A percentile compares a stretch with the other conserved stretches of the same genome.
Conservation (phyloP, 2,797 vertebrate species). For the Myotis findleyi region DNA sequence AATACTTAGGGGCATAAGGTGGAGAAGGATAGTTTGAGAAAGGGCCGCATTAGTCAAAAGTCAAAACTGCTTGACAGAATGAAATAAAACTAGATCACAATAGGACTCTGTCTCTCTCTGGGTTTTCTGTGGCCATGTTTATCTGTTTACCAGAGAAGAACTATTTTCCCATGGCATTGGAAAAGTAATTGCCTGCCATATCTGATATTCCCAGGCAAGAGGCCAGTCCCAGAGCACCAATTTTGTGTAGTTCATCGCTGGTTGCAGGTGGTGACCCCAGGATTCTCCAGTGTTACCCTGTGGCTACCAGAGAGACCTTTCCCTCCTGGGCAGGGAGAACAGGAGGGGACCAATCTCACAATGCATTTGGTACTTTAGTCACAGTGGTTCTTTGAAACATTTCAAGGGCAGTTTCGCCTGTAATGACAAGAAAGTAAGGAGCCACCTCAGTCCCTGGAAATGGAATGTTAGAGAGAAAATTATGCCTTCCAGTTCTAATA, state of each 20-base stretch:
- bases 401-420: background rate
- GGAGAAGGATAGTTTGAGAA: background rate
- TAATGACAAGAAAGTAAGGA: background rate
- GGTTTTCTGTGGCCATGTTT: background rate
- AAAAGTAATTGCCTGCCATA: background rate
- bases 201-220: background rate
- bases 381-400: background rate
- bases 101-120: background rate
- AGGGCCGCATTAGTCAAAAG: background rate
- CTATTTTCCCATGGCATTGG: background rate
- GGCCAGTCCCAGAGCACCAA: background rate
- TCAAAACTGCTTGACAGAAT: background rate
- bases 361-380: background rate
- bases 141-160: background rate
- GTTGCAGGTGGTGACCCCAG: background rate
- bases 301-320: background rate
- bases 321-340: background rate
- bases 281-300: background rate
- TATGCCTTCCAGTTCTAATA: background rate
- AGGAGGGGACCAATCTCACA: background rate
- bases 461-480: background rate
- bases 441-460: background rate
- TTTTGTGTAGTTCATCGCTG: background rate
- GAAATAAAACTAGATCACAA: background rate
- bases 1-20: fast-evolving